Base-by-base conservation (phyloP, 2,797 vertebrate genomes). In the Mallotus villosus region DNA sequence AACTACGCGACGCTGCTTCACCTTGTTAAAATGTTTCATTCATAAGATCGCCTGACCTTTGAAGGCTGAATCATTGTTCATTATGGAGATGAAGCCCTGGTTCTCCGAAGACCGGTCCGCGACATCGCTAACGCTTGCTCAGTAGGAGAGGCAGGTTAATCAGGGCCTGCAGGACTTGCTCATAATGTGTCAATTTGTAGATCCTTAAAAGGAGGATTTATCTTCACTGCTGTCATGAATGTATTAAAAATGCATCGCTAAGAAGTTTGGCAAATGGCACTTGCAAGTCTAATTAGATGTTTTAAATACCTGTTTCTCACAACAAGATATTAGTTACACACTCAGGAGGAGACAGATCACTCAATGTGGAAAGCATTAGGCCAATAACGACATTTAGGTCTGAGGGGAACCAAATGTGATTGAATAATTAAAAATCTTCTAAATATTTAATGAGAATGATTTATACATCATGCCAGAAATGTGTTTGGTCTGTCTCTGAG, bases 371-470 rank as follows among this genome's bases (percentile, higher is more conserved):
- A 65, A 64, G 63, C 72, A 16, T 4, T 58, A 71, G 32, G 69
- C 64, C 67, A 68, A 78, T 61, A 82, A 63, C 51, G 1, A 8
- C 59, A 16, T 66, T 7, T 61, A 64, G 34, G 74, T 71, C 25
- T 63, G 0, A 24, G 34, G 71, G 53, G 74, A 27, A 5, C 71
- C 73, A 68, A 67, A 70, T 74, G 60, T 21, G 37, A 72, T 71
- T 88, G 79, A 89, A 90, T 90, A 85, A 90, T 90, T 89, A 80
- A 89, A 80, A 89, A 85, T 8, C 80, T 80, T 79, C 81, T 88
- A 67, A 89, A 89, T 91, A 79, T 88, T 89, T 90, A 86, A 90
- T 88, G 85, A 78, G 51, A 49, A 67, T 88, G 87, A 89, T 90
- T 90, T 84, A 88, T 88, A 82, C 86, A 83, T 79, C 78, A 51